Evolutionary conservation across 2,888 invertebrate species (phyloP), one percentile per base, ranked within the genome.

Genomic region (Plebejus argus): DNA sequence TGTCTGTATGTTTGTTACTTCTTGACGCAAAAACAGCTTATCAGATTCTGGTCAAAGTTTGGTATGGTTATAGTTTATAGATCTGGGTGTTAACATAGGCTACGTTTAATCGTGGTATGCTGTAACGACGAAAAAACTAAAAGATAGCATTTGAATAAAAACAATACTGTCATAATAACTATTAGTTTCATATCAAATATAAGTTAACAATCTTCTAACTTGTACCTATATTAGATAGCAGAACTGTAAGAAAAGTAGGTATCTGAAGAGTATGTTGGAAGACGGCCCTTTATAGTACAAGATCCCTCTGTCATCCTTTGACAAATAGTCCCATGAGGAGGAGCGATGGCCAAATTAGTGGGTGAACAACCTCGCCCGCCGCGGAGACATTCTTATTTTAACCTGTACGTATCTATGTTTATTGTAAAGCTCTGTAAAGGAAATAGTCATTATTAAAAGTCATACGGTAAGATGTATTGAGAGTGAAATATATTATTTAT

Each of bases 321-420:
- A 92, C 89, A 91, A 91, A 91, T 90, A 88, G 87, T 87, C 87
- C 85, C 86, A 86, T 79, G 88, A 88, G 87, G 83, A 83, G 85
- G 90, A 88, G 89, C 90, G 91, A 89, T 89, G 91, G 91, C 92
- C 92, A 93, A 93, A 84, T 66, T 90, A 89, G 85, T 91, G 90
- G 93, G 93, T 93, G 92, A 93, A 93, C 89, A 92, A 93, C 93
- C 93, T 93, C 88, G 90, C 90, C 88, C 85, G 84, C 23, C 23
- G 86, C 87, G 90, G 92, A 90, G 93, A 93, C 92, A 93, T 89
- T 93, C 92, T 93, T 93, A 93, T 93, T 93, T 92, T 93, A 93
- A 91, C 90, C 89, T 87, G 85, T 78, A 82, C 79, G 79, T 79
- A 80, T 80, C 82, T 79, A 80, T 79, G 81, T 79, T 79, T 79